phyloP scores from a whole-genome alignment of 2,113 vertebrate species.

The Danionella cerebrum region DNA sequence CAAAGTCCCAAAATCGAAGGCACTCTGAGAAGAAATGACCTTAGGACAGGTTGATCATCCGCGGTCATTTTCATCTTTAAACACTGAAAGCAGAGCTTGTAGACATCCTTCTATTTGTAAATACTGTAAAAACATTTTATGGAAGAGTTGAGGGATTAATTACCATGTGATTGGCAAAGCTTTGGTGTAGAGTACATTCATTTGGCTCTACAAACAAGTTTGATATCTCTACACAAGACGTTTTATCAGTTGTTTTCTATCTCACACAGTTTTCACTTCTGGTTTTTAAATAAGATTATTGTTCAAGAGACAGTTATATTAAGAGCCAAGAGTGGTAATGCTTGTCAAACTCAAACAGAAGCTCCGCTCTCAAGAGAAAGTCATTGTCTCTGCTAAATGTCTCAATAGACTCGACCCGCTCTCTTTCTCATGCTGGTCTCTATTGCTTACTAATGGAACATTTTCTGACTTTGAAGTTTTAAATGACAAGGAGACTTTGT shows the following conservation, averaged over 20 bases:
- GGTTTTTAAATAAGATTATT: background rate
- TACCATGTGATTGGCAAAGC: background rate
- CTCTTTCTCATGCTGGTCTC: background rate
- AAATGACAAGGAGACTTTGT: background rate
- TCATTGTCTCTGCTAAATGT: background rate
- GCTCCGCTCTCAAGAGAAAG: background rate
- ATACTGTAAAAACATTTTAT: background rate
- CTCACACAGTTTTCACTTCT: background rate
- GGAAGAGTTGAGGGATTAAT: too few species aligned
- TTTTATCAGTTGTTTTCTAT: background rate
- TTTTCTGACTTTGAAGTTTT: background rate
- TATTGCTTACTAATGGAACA: background rate
- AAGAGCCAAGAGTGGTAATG: background rate
- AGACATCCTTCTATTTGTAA: background rate
- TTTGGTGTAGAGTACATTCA: background rate
- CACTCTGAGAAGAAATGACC: background rate
- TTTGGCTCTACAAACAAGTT: background rate
- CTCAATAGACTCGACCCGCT: background rate
- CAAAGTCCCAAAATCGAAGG: background rate
- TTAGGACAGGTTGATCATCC: constrained; percentile 5
- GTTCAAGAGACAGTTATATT: background rate
- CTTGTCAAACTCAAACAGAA: background rate
- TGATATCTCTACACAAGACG: background rate
- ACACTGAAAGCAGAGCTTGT: background rate
- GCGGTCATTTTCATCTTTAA: background rate